These are phyloP conservation scores for Platichthys flesus DNA, from an alignment of 2,113 vertebrate genomes.

Conservation along the genomic window DNA sequence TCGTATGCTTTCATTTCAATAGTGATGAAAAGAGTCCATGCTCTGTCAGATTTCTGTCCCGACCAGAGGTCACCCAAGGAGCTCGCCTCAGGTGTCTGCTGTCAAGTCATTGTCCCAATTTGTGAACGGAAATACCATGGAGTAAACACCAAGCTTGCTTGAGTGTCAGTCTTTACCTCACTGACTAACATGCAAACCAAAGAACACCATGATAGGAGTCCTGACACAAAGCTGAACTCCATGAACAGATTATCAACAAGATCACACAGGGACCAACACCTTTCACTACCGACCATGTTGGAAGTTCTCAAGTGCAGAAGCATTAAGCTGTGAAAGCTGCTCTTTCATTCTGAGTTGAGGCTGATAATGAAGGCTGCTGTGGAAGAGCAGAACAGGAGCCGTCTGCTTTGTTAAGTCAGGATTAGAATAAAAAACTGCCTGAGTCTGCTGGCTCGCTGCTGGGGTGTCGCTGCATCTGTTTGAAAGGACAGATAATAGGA, in stretches of 20 bases:
- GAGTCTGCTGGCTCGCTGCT: neutral
- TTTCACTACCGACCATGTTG: neutral
- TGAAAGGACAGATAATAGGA: neutral
- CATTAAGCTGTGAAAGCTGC: conserved; percentile 4
- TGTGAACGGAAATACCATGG: too few species aligned
- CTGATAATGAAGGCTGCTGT: conserved; percentile 18
- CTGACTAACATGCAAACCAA: neutral
- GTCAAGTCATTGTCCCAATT: too few species aligned
- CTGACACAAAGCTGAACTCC: neutral
- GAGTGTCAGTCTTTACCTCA: neutral
- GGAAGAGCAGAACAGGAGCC: conserved; percentile 2
- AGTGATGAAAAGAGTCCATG: too few species aligned
- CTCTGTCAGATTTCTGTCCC: too few species aligned
- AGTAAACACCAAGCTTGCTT: too few species aligned
- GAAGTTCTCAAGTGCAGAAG: neutral
- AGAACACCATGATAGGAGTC: too few species aligned
- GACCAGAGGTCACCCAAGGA: too few species aligned
- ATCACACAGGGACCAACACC: neutral
- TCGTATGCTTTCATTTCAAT: too few species aligned
- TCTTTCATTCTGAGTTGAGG: conserved; percentile 14
- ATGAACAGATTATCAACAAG: neutral
- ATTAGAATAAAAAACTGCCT: neutral
- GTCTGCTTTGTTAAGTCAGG: conserved; percentile 19
- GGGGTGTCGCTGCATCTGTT: neutral
- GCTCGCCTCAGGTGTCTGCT: too few species aligned